Evolutionary conservation across 2,113 vertebrate species (phyloP).

Genomic region (Aphyosemion australe): DNA sequence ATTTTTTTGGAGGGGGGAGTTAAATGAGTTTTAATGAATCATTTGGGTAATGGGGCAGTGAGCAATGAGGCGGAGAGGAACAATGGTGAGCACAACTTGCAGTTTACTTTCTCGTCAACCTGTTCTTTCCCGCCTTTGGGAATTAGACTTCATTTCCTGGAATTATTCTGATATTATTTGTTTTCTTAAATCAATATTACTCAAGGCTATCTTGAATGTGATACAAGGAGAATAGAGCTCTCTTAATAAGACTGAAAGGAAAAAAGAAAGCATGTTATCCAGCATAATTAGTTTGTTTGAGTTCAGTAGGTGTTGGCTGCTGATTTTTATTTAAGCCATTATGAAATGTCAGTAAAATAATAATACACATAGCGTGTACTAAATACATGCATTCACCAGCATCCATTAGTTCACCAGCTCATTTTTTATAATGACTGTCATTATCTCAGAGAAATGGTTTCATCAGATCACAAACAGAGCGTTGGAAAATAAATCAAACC

Average conservation of each 20-base stretch:
- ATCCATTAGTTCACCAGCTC: slow-evolving; percentile 6
- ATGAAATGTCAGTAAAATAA: neutral
- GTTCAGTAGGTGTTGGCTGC: neutral
- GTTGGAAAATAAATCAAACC: neutral
- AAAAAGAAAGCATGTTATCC: slow-evolving; percentile 7
- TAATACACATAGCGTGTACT: neutral
- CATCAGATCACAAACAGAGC: neutral
- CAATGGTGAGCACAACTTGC: slow-evolving; percentile 36
- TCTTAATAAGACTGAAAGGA: slow-evolving; percentile 25
- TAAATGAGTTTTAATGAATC: slow-evolving; percentile 56
- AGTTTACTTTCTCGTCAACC: slow-evolving; percentile 27
- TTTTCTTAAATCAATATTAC: slow-evolving; percentile 43
- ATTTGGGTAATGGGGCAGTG: slow-evolving; percentile 46
- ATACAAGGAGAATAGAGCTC: slow-evolving; percentile 26
- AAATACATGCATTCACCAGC: neutral
- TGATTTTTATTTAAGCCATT: neutral
- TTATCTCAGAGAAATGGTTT: slow-evolving; percentile 7
- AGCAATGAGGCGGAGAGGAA: slow-evolving; percentile 31
- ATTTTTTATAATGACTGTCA: neutral
- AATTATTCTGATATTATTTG: slow-evolving; percentile 15
- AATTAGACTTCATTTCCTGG: slow-evolving; percentile 27
- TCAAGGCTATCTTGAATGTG: slow-evolving; percentile 11
- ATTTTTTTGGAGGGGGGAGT: slow-evolving; percentile 19
- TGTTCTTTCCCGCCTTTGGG: slow-evolving; percentile 19
- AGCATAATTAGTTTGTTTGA: neutral